phyloP scores from a whole-genome alignment of 2,113 vertebrate genomes.

The Numenius arquata region DNA sequence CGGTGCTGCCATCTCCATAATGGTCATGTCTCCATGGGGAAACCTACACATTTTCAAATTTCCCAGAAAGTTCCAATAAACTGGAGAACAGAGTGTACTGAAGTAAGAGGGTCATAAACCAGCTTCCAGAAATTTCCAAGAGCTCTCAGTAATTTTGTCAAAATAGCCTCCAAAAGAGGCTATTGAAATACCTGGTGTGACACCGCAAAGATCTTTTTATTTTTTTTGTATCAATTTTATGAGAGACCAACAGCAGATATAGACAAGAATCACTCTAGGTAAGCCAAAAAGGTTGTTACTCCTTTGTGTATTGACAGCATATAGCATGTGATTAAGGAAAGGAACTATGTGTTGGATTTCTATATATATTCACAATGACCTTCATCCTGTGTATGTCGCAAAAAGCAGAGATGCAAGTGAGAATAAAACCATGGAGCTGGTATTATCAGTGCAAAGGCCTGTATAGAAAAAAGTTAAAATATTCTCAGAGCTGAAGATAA shows the following conservation, averaged over 20 bases:
- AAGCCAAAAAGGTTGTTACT: neutral
- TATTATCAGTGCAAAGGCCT: neutral
- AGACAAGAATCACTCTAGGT: neutral
- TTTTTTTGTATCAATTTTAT: neutral
- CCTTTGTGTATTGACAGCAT: neutral
- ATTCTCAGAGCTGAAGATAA: neutral
- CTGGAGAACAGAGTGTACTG: neutral
- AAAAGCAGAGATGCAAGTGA: neutral
- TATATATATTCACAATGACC: neutral
- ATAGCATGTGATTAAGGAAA: neutral
- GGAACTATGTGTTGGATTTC: neutral
- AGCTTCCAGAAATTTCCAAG: neutral
- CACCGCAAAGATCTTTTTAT: neutral
- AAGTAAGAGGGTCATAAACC: neutral
- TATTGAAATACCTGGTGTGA: neutral
- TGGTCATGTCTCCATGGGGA: no score
- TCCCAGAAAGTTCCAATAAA: neutral
- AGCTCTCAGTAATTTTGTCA: neutral
- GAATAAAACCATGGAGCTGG: neutral
- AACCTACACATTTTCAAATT: neutral
- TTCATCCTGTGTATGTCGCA: neutral
- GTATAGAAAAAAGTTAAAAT: neutral
- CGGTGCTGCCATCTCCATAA: neutral
- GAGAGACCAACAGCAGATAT: neutral
- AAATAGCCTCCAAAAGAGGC: neutral